Percentiles rank a stretch among this genome's conserved stretches.
Conservation (phyloP, 2,888 invertebrate species). For the Machimus atricapillus region DNA sequence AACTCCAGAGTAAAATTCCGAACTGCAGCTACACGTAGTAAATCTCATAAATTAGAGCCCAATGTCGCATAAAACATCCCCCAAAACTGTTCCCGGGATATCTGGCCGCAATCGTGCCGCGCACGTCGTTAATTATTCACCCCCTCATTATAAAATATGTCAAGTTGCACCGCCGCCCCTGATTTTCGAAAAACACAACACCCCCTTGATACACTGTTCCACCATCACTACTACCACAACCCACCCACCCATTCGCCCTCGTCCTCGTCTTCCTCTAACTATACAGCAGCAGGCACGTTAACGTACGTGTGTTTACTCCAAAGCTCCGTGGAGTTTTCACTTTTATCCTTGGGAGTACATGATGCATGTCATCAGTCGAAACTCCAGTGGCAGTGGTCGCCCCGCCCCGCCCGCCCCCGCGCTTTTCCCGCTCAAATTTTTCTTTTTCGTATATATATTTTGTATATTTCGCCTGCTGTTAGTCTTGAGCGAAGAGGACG, state of each 20-base stretch:
- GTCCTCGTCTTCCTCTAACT: not conserved
- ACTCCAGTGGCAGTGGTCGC: not conserved
- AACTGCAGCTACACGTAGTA: not conserved
- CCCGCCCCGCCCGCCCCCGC: not conserved
- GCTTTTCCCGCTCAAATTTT: not conserved
- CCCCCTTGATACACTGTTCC: not conserved
- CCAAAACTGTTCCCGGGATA: not conserved
- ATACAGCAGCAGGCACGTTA: not conserved
- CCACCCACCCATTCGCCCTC: not conserved
- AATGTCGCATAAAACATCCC: not conserved
- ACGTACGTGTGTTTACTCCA: not conserved
- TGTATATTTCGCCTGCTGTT: not conserved
- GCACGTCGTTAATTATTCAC: conserved; percentile 5
- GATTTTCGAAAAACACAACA: not conserved
- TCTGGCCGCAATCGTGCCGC: not conserved
- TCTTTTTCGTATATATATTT: no score
- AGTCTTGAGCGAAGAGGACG: not conserved
- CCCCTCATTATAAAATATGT: conserved; percentile 20
- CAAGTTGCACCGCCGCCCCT: conserved; percentile 9
- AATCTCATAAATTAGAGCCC: not conserved
- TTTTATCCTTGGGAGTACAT: conserved; percentile 4
- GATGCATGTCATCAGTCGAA: conserved; percentile 26
- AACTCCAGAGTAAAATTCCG: not conserved
- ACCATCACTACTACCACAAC: not conserved
- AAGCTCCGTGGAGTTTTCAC: conserved; percentile 23